Evolutionary conservation across 2,888 invertebrate genomes (phyloP).

Genomic region (Ichneumoninae sp.): DNA sequence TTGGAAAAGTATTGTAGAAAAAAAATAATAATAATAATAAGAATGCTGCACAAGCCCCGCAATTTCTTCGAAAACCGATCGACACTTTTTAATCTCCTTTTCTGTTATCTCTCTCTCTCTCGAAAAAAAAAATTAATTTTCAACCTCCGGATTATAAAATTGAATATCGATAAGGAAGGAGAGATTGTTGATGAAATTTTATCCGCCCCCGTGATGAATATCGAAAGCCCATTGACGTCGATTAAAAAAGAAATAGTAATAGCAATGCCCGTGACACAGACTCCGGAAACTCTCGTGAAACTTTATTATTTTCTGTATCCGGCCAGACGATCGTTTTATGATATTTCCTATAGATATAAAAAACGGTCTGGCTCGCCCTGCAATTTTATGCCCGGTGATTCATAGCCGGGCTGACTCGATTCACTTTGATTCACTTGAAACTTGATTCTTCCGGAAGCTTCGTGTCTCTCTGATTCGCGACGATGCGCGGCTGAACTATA

Average conservation of each 20-base stretch:
- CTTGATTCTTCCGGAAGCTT: conserved; percentile 43
- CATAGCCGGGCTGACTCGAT: conserved; percentile 42
- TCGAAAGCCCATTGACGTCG: not conserved
- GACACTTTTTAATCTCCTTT: not conserved
- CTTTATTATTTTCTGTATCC: conserved; percentile 1
- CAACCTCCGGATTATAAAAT: not conserved
- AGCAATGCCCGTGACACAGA: not conserved
- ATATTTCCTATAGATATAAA: not conserved
- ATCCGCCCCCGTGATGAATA: not conserved
- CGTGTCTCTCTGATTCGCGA: conserved; percentile 36
- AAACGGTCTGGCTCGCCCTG: conserved; percentile 6
- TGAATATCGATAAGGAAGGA: not conserved
- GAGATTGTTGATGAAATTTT: not conserved
- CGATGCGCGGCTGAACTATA: conserved; percentile 40
- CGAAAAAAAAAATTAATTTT: not conserved
- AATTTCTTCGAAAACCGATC: not conserved
- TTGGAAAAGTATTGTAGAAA: not conserved
- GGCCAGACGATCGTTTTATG: conserved; percentile 11
- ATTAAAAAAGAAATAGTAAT: not conserved
- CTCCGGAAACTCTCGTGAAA: not conserved
- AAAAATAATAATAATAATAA: not conserved
- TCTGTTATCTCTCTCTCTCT: not conserved
- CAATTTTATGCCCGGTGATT: conserved; percentile 19
- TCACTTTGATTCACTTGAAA: conserved; percentile 52
- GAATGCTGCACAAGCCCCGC: not conserved